These are phyloP conservation scores for Proisotoma minuta DNA, from an alignment of 2,888 invertebrate species.

Conservation along the genomic window DNA sequence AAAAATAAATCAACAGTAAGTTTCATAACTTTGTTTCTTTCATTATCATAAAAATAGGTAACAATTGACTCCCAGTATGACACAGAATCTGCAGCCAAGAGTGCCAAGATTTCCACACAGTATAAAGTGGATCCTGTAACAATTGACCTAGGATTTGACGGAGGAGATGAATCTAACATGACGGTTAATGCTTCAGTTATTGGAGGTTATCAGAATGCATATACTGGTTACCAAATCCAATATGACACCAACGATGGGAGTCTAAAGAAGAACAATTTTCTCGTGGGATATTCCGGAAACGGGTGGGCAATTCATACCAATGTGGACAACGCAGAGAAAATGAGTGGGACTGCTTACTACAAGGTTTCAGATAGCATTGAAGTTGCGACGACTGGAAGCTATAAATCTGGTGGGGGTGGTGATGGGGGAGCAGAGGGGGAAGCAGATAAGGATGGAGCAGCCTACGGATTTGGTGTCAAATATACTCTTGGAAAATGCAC, in stretches of 20 bases:
- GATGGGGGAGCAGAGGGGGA: no score
- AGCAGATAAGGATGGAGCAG: conserved; percentile 9
- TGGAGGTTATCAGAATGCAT: conserved; percentile 7
- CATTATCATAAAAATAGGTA: no score
- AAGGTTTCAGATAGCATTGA: conserved; percentile 14
- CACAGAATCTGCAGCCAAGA: conserved; percentile 10
- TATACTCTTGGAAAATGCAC: conserved; percentile 23
- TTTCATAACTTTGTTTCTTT: neutral
- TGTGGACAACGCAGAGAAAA: conserved; percentile 24
- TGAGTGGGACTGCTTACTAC: conserved; percentile 16
- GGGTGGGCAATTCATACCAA: conserved; percentile 16
- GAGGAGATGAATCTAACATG: conserved; percentile 18
- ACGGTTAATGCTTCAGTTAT: conserved; percentile 11
- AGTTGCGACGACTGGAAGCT: conserved; percentile 13
- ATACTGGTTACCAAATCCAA: conserved; percentile 12
- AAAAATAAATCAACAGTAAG: neutral
- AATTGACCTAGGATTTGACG: conserved; percentile 11
- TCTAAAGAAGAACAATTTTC: conserved; percentile 22
- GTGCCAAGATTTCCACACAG: conserved; percentile 6
- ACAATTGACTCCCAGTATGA: conserved; percentile 13
- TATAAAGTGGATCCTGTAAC: conserved; percentile 17
- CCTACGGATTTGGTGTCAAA: conserved; percentile 17
- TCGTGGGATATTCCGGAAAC: conserved; percentile 18
- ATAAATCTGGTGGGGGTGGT: conserved; percentile 21
- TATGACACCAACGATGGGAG: conserved; percentile 12